Conservation (phyloP, 2,888 invertebrate species). For the Cerastoderma edule region DNA sequence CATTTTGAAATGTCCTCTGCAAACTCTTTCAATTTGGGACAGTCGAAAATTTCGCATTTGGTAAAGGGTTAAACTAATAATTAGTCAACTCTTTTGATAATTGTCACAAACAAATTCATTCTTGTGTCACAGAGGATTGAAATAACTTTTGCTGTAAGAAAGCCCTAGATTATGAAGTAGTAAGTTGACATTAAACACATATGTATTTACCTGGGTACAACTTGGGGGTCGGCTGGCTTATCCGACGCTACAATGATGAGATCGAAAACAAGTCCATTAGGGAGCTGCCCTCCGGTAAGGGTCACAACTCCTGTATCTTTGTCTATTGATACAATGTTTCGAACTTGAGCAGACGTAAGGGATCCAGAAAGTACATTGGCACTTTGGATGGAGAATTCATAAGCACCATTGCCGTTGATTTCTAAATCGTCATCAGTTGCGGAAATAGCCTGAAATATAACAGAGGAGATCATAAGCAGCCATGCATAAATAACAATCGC, state of each 20-base stretch:
- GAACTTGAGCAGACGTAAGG: conserved; percentile 15
- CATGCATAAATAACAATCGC: too few species aligned
- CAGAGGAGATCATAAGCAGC: too few species aligned
- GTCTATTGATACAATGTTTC: neutral
- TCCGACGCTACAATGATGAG: conserved; percentile 43
- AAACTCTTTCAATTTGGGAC: too few species aligned
- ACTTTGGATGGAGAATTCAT: conserved; percentile 48
- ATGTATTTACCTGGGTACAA: neutral
- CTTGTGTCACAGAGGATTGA: too few species aligned
- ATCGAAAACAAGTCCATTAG: conserved; percentile 22
- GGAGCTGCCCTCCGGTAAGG: conserved; percentile 34
- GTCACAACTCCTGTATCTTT: conserved; percentile 31
- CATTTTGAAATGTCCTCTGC: too few species aligned
- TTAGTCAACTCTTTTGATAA: neutral
- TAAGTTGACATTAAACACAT: too few species aligned
- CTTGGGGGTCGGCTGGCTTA: conserved; percentile 7
- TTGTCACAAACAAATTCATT: conserved; percentile 19
- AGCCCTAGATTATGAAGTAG: too few species aligned
- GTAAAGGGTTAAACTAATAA: too few species aligned
- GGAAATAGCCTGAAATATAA: conserved; percentile 37
- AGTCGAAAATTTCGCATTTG: too few species aligned
- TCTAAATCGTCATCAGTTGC: conserved; percentile 61
- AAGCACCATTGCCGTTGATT: conserved; percentile 46
- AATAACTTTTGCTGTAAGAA: too few species aligned
- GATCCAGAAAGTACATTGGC: conserved; percentile 25